Evolutionary conservation across 2,888 invertebrate species (phyloP).

Genomic region (Arge pagana): DNA sequence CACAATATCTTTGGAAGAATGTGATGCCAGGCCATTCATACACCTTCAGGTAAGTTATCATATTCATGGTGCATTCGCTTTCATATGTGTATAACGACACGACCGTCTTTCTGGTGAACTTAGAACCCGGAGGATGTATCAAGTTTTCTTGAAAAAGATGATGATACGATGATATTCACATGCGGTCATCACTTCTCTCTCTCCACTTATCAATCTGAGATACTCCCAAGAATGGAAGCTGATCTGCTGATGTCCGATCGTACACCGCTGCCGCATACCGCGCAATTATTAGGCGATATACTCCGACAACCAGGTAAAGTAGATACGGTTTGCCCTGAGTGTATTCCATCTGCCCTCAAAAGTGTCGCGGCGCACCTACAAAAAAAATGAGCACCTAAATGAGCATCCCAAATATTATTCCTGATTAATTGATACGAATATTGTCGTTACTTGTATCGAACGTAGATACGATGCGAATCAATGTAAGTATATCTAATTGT

Average conservation of each 20-base stretch:
- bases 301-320: conserved; percentile 43
- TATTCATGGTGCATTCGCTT: too few species aligned
- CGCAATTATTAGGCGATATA: conserved; percentile 47
- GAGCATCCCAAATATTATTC: too few species aligned
- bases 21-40: conserved; percentile 51
- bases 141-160: conserved; percentile 46
- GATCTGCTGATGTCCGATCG: conserved; percentile 48
- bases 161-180: conserved; percentile 53
- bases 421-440: too few species aligned
- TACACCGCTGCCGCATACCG: conserved; percentile 51
- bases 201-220: conserved; percentile 47
- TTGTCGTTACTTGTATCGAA: too few species aligned
- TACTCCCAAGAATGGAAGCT: conserved; percentile 52
- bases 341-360: conserved; percentile 48
- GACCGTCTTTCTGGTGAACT: too few species aligned
- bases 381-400: conserved; percentile 20
- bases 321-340: conserved; percentile 52
- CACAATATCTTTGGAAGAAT: conserved; percentile 47
- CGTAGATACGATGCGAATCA: too few species aligned
- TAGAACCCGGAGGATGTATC: conserved; percentile 44
- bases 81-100: too few species aligned
- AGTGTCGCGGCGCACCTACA: conserved; percentile 39
- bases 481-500: too few species aligned
- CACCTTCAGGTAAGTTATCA: conserved; percentile 48
- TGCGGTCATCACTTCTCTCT: conserved; percentile 53